Base-by-base conservation (phyloP, 2,888 invertebrate species). In the Coelinius sp. region DNA sequence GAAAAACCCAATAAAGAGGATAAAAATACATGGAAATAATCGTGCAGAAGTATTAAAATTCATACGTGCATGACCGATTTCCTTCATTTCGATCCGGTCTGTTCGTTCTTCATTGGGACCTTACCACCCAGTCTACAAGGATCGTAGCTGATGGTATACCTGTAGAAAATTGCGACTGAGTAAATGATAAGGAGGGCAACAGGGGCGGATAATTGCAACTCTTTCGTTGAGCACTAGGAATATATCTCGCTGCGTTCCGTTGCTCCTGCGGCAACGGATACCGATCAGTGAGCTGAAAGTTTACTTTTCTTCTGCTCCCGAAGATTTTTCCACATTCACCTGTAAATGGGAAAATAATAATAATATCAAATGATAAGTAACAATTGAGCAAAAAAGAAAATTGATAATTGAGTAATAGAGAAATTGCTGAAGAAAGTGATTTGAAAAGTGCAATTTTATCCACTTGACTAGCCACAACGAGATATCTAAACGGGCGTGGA, bases 251-350 rank as follows among this genome's bases (percentile, higher is more conserved):
- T 84, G 75, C 82, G 78, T 78, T 76, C 80, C 77, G 82, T 84
- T 84, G 82, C 84, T 67, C 38, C 59, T 41, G 62, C 52, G 75
- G 84, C 80, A 84, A 84, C 79, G 78, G 81, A 78, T 77, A 80
- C 77, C 82, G 81, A 77, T 75, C 75, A 84, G 84, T 81, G 59
- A 59, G 59, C 31, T 27, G 31, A 31, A 80, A 79, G 64, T 46
- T 53, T 17, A 70, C 64, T 65, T 62, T 46, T 22, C 44, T 56
- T 22, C 25, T n/a, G 38, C 41, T 63, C 63, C 38, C 41, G 56
- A 56, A 27, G 25, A 8, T 20, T 49, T 41, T 41, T n/a, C 41
- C 12, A 12, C 46, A 8, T 44, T 5, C 4, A 44, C 14, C n/a
- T 44, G 22, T n/a, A 8, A 24, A 12, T 4, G 24, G 5, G 22